Evolutionary conservation across 2,113 vertebrate species (phyloP).

Genomic region (Nansenia antarctica): DNA sequence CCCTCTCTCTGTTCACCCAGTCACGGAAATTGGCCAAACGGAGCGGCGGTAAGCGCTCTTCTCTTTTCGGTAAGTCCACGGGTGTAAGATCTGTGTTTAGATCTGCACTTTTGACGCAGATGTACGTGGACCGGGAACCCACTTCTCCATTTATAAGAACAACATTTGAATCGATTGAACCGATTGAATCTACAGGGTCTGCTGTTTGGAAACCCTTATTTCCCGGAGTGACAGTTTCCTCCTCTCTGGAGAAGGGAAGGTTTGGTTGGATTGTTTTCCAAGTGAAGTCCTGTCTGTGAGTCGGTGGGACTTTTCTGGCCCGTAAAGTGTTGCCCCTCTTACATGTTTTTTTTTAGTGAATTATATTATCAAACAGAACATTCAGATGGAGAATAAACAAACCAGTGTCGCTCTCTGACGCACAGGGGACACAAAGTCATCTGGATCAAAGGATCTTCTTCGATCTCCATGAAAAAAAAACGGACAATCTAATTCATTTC

Average conservation of each 20-base stretch:
- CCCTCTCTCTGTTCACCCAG: slow-evolving; percentile 44
- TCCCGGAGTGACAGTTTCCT: slow-evolving; percentile 26
- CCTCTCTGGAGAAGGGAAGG: slow-evolving; percentile 11
- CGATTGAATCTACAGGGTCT: not conserved
- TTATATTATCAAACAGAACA: too few relatives aligned
- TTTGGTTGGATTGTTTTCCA: slow-evolving; percentile 23
- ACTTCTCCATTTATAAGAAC: not conserved
- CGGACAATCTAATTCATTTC: not conserved
- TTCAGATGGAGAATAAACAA: slow-evolving; percentile 61
- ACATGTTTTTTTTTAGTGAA: too few relatives aligned
- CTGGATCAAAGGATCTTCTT: too few relatives aligned
- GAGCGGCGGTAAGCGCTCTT: slow-evolving; percentile 37
- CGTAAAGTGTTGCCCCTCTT: not conserved
- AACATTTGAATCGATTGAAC: too few relatives aligned
- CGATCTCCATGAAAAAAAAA: not conserved
- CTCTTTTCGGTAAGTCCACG: slow-evolving; percentile 45
- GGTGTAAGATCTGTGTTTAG: slow-evolving; percentile 31
- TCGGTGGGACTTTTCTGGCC: slow-evolving; percentile 5
- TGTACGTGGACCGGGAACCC: slow-evolving; percentile 1
- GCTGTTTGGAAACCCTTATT: slow-evolving; percentile 18
- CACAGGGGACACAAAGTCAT: not conserved
- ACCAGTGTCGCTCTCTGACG: slow-evolving; percentile 25
- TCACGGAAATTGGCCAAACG: slow-evolving; percentile 52
- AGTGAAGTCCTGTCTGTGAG: not conserved
- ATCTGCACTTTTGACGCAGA: slow-evolving; percentile 33